phyloP scores from a whole-genome alignment of 2,797 vertebrate species.

The Pogoniulus pusillus region DNA sequence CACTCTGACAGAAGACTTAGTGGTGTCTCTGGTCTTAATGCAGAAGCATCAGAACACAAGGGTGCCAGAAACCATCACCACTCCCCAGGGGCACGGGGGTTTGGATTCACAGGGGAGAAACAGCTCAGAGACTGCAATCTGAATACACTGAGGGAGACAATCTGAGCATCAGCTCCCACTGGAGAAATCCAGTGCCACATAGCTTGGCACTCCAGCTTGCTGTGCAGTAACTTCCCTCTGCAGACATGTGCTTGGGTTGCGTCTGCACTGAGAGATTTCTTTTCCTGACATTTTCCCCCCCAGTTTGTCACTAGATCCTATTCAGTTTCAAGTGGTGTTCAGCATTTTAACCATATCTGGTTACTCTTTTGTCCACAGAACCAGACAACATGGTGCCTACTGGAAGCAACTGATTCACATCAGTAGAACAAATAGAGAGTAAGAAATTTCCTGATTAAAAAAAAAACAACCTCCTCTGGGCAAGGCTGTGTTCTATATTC shows the following conservation, averaged over 20 bases:
- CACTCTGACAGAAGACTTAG: neutral
- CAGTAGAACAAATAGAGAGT: neutral
- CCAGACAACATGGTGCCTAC: slow-evolving; percentile 26
- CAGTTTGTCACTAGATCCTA: neutral
- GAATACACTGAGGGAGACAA: neutral
- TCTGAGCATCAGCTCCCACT: neutral
- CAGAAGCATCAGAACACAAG: neutral
- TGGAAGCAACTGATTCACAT: neutral
- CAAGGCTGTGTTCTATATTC: slow-evolving; percentile 5
- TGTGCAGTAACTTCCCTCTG: neutral
- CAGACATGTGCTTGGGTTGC: neutral
- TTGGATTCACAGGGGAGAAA: neutral
- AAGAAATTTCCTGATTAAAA: slow-evolving; percentile 31
- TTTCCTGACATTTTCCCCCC: neutral
- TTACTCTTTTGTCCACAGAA: slow-evolving; percentile 31
- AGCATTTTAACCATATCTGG: neutral
- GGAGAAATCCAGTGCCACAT: neutral
- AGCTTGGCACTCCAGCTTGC: neutral
- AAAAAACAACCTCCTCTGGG: neutral
- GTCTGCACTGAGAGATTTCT: neutral
- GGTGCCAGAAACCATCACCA: neutral
- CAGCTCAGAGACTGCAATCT: neutral
- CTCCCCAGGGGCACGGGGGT: neutral
- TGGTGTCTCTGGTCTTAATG: neutral
- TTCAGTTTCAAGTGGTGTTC: neutral